Evolutionary conservation across 2,888 invertebrate genomes (phyloP).

Genomic region (Drosophila silvestris): DNA sequence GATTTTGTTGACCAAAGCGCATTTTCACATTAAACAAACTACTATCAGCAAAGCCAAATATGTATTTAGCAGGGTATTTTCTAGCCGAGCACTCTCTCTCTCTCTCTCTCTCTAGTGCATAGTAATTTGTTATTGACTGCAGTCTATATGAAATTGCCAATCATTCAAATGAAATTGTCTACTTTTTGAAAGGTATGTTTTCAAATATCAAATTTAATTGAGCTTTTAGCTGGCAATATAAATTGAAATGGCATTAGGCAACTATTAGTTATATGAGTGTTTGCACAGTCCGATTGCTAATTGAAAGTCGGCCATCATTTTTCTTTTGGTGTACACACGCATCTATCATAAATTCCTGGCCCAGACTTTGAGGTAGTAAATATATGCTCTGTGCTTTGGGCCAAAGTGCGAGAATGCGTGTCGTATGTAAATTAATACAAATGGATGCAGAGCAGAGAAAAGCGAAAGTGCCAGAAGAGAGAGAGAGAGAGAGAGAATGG

Average conservation of each 20-base stretch:
- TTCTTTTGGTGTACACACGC: slow-evolving; percentile 47
- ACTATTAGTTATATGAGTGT: slow-evolving; percentile 16
- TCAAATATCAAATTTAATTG: not conserved
- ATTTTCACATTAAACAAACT: too few species aligned
- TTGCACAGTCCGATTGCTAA: slow-evolving; percentile 27
- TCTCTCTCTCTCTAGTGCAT: not conserved
- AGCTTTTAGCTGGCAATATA: not conserved
- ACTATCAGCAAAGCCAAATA: too few species aligned
- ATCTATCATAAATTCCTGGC: slow-evolving; percentile 58
- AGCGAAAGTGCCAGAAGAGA: not conserved
- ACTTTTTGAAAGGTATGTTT: slow-evolving; percentile 9
- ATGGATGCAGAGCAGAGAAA: slow-evolving; percentile 36
- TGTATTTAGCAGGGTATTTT: too few species aligned
- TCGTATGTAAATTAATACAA: slow-evolving; percentile 81
- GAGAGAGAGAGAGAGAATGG: slow-evolving; percentile 41
- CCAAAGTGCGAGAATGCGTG: slow-evolving; percentile 74
- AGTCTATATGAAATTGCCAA: slow-evolving; percentile 33
- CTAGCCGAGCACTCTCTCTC: not conserved
- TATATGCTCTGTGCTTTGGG: slow-evolving; percentile 4
- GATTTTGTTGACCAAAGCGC: too few species aligned
- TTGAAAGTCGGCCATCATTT: slow-evolving; percentile 38
- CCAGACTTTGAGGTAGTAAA: slow-evolving; percentile 4
- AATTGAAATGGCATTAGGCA: slow-evolving; percentile 6
- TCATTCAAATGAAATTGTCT: slow-evolving; percentile 40
- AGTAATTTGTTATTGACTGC: slow-evolving; percentile 53